Evolutionary conservation across 2,888 invertebrate species (phyloP).

Genomic region (Ctenicera cuprea): DNA sequence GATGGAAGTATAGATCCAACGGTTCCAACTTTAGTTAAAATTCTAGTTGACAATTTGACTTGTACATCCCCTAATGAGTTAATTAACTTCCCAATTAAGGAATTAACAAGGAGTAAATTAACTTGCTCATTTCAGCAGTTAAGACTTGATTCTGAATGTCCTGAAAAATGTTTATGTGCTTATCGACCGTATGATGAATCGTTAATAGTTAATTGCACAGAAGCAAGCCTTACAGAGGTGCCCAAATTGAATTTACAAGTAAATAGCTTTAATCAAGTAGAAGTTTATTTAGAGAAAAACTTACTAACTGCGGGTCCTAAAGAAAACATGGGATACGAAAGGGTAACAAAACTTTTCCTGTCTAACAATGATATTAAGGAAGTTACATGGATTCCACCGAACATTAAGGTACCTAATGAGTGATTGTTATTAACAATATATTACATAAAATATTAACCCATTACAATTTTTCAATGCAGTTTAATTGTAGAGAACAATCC

Average conservation of each 20-base stretch:
- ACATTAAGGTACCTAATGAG: slow-evolving; percentile 68
- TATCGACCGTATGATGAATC: slow-evolving; percentile 72
- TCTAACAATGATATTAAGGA: slow-evolving; percentile 73
- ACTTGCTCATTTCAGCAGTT: slow-evolving; percentile 72
- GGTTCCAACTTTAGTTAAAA: slow-evolving; percentile 55
- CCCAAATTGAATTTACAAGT: slow-evolving; percentile 66
- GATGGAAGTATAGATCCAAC: slow-evolving; percentile 70
- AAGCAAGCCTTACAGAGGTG: slow-evolving; percentile 70
- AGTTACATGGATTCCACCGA: slow-evolving; percentile 70
- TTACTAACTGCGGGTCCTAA: slow-evolving; percentile 47
- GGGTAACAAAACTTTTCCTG: slow-evolving; percentile 73
- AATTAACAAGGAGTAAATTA: slow-evolving; percentile 71
- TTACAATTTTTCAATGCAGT: no score
- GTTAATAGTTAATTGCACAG: slow-evolving; percentile 75
- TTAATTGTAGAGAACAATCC: background rate
- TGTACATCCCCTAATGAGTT: slow-evolving; percentile 71
- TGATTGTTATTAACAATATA: no score
- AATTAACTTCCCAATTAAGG: slow-evolving; percentile 61
- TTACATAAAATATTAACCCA: background rate
- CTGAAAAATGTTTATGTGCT: slow-evolving; percentile 74
- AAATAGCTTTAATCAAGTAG: slow-evolving; percentile 58
- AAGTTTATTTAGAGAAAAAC: slow-evolving; percentile 62
- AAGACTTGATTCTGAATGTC: slow-evolving; percentile 66
- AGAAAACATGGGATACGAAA: slow-evolving; percentile 69
- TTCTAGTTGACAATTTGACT: slow-evolving; percentile 64